Conservation (phyloP, 2,113 vertebrate species). For the Sclerurus mexicanus region DNA sequence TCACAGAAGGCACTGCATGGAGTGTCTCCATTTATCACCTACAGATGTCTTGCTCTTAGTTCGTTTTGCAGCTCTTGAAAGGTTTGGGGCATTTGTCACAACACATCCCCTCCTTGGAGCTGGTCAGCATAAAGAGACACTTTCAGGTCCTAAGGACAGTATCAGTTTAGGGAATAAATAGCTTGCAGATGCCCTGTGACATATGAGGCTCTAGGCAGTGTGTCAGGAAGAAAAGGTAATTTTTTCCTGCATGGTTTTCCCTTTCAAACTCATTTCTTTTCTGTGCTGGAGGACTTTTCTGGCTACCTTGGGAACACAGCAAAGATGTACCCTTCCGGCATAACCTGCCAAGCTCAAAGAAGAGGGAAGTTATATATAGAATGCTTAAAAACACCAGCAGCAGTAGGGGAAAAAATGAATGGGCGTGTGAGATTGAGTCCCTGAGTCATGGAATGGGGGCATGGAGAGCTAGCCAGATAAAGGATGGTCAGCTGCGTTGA, state of each 20-base stretch:
- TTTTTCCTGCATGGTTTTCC: not conserved
- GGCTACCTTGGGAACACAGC: not conserved
- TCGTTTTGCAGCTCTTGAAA: not conserved
- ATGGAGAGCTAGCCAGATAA: not conserved
- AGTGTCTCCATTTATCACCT: not conserved
- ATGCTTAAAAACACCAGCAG: not conserved
- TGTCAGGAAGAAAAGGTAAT: not conserved
- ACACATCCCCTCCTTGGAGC: not conserved
- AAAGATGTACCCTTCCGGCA: not conserved
- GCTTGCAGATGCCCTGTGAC: not conserved
- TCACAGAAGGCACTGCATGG: not conserved
- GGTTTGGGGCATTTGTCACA: not conserved
- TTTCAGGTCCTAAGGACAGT: not conserved
- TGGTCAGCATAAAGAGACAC: not conserved
- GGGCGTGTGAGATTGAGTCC: not conserved
- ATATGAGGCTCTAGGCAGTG: not conserved
- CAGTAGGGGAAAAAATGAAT: not conserved
- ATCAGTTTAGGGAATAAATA: not conserved
- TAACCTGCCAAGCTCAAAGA: not conserved
- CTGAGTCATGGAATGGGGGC: rapidly evolving
- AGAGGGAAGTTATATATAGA: not conserved
- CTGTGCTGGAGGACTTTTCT: not conserved
- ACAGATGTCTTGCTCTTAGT: not conserved
- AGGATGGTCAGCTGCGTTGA: not conserved
- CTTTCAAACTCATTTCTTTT: not conserved